A percentile compares a stretch with the other conserved stretches of the same genome.
phyloP scores from a whole-genome alignment of 2,113 vertebrate genomes.

The Pelecanoides urinatrix region DNA sequence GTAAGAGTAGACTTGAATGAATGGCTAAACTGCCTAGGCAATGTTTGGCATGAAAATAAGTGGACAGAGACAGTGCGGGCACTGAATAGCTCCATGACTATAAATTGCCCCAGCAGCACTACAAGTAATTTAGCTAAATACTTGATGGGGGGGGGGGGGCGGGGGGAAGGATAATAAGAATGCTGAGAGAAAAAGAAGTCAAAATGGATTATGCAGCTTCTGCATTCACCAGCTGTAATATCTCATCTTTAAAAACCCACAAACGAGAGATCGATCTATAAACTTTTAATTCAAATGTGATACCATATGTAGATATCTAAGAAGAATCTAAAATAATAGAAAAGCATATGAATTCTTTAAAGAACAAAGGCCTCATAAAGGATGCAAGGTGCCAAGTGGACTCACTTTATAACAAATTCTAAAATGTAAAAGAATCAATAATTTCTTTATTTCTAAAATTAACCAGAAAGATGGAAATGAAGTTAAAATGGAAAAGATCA shows the following conservation, averaged over 20 bases:
- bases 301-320: accelerated
- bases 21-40: background rate
- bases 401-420: background rate
- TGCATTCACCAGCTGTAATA: background rate
- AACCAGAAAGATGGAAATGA: background rate
- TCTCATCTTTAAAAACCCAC: background rate
- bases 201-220: background rate
- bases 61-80: background rate
- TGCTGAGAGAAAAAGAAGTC: background rate
- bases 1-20: background rate
- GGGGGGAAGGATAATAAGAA: background rate
- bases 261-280: background rate
- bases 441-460: background rate
- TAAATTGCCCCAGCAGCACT: background rate
- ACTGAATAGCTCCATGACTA: background rate
- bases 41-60: background rate
- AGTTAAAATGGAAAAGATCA: background rate
- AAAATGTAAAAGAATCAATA: background rate
- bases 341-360: background rate
- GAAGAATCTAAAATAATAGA: background rate
- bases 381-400: background rate
- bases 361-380: background rate
- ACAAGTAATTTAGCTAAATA: background rate
- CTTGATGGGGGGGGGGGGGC: background rate
- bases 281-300: background rate